Evolutionary conservation across 2,797 vertebrate genomes (phyloP).

Genomic region (Darevskia nairensis): DNA sequence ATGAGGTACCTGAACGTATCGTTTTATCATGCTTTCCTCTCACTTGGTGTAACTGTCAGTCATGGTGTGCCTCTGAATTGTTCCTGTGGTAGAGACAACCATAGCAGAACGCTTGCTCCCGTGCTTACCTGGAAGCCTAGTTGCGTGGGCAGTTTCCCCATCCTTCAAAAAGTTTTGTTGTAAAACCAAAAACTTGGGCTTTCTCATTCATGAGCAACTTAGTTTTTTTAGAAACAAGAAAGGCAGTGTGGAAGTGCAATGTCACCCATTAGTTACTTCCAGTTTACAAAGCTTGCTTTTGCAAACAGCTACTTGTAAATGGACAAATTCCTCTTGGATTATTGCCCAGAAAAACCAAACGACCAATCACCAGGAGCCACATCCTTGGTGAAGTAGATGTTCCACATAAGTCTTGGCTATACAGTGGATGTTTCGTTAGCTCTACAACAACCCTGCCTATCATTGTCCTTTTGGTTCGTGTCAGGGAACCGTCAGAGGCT

Average conservation of each 20-base stretch:
- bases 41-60: neutral
- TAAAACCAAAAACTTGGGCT: neutral
- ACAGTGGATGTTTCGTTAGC: neutral
- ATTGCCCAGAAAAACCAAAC: too few species aligned
- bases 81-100: neutral
- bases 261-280: neutral
- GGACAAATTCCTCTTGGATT: neutral
- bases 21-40: constrained; percentile 38
- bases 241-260: neutral
- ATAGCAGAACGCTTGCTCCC: neutral
- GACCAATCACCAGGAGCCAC: neutral
- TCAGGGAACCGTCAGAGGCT: too few species aligned
- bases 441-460: neutral
- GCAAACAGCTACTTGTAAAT: neutral
- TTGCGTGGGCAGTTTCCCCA: neutral
- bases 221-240: neutral
- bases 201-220: neutral
- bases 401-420: neutral
- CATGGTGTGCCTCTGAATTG: neutral
- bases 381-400: neutral
- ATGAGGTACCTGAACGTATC: constrained; percentile 82
- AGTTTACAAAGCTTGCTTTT: neutral
- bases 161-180: neutral
- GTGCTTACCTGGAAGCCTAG: neutral
- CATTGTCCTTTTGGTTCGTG: neutral